Conservation (phyloP, 1,140 invertebrate species). For the Drosophila quadrilineata region DNA sequence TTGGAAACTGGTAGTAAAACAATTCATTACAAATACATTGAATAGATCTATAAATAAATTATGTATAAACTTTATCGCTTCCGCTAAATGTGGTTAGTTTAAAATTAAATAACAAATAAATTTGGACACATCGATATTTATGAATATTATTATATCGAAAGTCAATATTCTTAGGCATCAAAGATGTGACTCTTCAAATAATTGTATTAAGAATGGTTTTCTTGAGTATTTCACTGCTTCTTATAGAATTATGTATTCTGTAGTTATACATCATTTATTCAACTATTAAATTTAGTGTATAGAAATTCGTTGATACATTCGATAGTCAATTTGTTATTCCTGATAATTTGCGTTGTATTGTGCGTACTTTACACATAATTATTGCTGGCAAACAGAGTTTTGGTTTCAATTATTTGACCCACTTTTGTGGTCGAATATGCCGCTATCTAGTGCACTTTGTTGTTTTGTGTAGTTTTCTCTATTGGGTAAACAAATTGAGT, state of each 20-base stretch:
- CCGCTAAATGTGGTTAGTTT: constrained; percentile 20
- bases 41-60: constrained; percentile 52
- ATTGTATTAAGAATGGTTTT: constrained; percentile 12
- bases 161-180: no score
- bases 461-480: constrained; percentile 1
- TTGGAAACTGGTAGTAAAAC: no score
- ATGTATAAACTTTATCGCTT: constrained; percentile 43
- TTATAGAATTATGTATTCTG: background rate
- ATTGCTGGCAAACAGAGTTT: constrained; percentile 61
- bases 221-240: no score
- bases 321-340: constrained; percentile 13
- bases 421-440: background rate
- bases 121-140: constrained; percentile 25
- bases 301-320: no score
- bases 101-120: constrained; percentile 26
- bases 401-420: constrained; percentile 10
- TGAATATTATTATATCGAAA: no score
- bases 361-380: constrained; percentile 73
- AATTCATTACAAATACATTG: no score
- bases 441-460: background rate
- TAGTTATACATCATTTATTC: no score
- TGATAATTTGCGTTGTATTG: constrained; percentile 41
- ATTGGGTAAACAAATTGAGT: constrained; percentile 57
- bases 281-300: no score
- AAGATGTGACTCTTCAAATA: no score